These are phyloP conservation scores for Sphenopsis melanotis DNA, from an alignment of 2,797 vertebrate genomes.

Conservation along the genomic window DNA sequence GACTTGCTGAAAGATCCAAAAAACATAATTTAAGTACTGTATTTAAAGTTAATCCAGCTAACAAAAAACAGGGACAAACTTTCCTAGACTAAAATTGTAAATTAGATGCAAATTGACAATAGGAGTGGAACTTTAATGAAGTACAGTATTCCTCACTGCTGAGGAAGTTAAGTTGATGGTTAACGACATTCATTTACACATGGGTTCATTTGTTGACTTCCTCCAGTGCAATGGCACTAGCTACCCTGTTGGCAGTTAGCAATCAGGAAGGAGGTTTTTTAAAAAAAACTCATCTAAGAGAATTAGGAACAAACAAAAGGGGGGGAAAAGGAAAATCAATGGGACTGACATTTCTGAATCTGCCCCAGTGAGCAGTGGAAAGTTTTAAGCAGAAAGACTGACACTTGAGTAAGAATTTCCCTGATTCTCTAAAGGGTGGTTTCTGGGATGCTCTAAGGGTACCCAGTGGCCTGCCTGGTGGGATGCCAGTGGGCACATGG, in stretches of 20 bases:
- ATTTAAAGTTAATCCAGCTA: constrained; percentile 64
- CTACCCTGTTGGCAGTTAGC: not conserved
- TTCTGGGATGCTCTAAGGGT: not conserved
- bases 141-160: not conserved
- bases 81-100: constrained; percentile 34
- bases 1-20: constrained; percentile 63
- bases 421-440: not conserved
- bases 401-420: not conserved
- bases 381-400: not conserved
- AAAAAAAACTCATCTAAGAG: not conserved
- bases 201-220: not conserved
- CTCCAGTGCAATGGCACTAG: not conserved
- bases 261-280: not conserved
- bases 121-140: constrained; percentile 23
- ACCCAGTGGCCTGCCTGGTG: not conserved
- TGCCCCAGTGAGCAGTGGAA: not conserved
- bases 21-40: constrained; percentile 48
- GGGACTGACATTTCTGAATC: not conserved
- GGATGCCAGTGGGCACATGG: too few relatives aligned
- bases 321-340: not conserved
- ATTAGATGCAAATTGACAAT: constrained; percentile 56
- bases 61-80: constrained; percentile 57
- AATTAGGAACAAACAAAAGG: not conserved
- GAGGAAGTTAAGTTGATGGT: constrained; percentile 40
- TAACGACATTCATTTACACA: constrained; percentile 34